phyloP scores from a whole-genome alignment of 2,888 invertebrate genomes.

The Drosophila greeni region DNA sequence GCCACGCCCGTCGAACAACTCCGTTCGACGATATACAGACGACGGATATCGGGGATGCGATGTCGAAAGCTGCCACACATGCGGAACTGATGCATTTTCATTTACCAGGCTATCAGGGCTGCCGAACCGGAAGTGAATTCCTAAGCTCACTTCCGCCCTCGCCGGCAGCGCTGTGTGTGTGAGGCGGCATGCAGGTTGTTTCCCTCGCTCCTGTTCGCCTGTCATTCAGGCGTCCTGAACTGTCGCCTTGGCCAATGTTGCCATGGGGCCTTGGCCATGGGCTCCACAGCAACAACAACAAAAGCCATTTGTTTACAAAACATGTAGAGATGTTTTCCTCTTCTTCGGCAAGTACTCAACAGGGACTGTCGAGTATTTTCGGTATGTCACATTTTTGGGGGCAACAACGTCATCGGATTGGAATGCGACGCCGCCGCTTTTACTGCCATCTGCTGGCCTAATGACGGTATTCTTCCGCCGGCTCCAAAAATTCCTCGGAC shows the following conservation, averaged over 20 bases:
- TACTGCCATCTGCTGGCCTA: conserved; percentile 70
- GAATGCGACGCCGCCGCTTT: conserved; percentile 51
- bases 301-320: conserved; percentile 12
- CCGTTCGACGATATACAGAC: conserved; percentile 17
- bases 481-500: conserved; percentile 66
- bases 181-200: conserved; percentile 9
- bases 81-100: conserved; percentile 77
- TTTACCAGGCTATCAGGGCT: conserved; percentile 69
- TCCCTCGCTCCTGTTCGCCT: conserved; percentile 30
- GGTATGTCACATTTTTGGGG: conserved; percentile 30
- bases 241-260: conserved; percentile 67
- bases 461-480: conserved; percentile 73
- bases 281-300: conserved; percentile 26
- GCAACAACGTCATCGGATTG: conserved; percentile 59
- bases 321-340: conserved; percentile 5
- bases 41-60: conserved; percentile 28
- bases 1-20: conserved; percentile 57
- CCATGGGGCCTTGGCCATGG: conserved; percentile 56
- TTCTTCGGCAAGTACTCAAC: conserved; percentile 17
- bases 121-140: conserved; percentile 72
- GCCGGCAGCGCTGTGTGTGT: neutral
- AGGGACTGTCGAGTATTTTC: conserved; percentile 3
- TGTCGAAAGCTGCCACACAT: conserved; percentile 54
- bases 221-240: conserved; percentile 55
- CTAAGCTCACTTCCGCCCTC: conserved; percentile 58